Evolutionary conservation across 1,140 invertebrate genomes (phyloP).

Genomic region (Hestina assimilis): DNA sequence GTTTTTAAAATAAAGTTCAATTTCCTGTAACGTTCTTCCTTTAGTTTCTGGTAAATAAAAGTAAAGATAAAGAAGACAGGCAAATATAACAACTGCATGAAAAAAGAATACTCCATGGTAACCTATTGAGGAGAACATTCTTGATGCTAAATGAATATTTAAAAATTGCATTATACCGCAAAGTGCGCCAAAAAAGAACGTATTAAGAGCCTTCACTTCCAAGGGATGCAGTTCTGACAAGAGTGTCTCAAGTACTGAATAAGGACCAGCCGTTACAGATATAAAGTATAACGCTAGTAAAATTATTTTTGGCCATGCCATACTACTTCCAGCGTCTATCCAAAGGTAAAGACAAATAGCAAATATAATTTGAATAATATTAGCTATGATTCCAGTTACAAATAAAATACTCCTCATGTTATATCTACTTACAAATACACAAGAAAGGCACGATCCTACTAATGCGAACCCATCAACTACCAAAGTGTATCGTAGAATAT

Average conservation of each 20-base stretch:
- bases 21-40: constrained; percentile 29
- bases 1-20: constrained; percentile 28
- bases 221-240: constrained; percentile 25
- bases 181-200: constrained; percentile 14
- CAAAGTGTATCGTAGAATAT: constrained; percentile 22
- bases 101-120: constrained; percentile 32
- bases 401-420: constrained; percentile 29
- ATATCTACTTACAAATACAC: constrained; percentile 16
- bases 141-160: constrained; percentile 19
- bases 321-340: constrained; percentile 4
- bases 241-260: constrained; percentile 25
- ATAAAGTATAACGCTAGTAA: constrained; percentile 26
- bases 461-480: constrained; percentile 22
- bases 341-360: constrained; percentile 21
- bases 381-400: constrained; percentile 16
- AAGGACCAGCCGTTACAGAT: constrained; percentile 17
- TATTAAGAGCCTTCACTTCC: constrained; percentile 21
- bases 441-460: constrained; percentile 17
- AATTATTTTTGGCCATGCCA: constrained; percentile 15
- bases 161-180: constrained; percentile 25
- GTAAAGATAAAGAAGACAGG: constrained; percentile 25
- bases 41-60: constrained; percentile 31
- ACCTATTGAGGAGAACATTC: constrained; percentile 22
- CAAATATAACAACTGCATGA: constrained; percentile 8
- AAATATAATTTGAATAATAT: constrained; percentile 12